Base-by-base conservation (phyloP, 2,113 vertebrate species). In the Apodemus speciosus region DNA sequence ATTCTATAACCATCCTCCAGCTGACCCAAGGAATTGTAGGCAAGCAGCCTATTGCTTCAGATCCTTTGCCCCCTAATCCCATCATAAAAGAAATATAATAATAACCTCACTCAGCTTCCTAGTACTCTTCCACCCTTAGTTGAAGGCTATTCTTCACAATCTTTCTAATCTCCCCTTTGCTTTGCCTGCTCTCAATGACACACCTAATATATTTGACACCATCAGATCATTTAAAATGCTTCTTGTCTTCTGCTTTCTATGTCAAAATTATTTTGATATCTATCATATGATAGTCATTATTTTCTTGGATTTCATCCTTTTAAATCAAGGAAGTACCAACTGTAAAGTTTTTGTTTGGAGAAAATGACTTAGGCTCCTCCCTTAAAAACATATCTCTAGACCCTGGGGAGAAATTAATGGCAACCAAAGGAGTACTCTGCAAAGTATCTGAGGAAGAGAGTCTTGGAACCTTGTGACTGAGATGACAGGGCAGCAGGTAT, bases 11-110 rank as follows among this genome's bases (percentile, higher is more conserved):
- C 56, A 79, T 90, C 35, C 32, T 76, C 51, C 66, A 96, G 87
- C 51, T 68, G 95, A 84, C 69, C 75, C 92, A 79, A 94, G 93
- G 62, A 97, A 49, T 94, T 95, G 95, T 73, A 86, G 91, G 84
- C 77, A 94, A 96, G 89, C 83, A 86, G 85, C 69, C 83, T 93
- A 96, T 89, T 88, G 73, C 90, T 84, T 94, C 56, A 93, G 93
- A 93, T 92, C 79, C 86, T 96, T 77, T 95, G 38, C 62, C 88
- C 90, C 94, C 86, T 95, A 96, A 97, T 97, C 68, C 86, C 73
- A 87, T 94, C 73, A 81, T 89, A 94, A 97, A 95, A 93, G 69
- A 90, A 92, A 93, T 90, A 81, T 92, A 93, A 94, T 96, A 96
- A 96, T 84, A 91, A 93, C 77, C 73, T 64, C 38, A 77, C 77